Base-by-base conservation (phyloP, 2,113 vertebrate genomes). In the Pungitius pungitius region DNA sequence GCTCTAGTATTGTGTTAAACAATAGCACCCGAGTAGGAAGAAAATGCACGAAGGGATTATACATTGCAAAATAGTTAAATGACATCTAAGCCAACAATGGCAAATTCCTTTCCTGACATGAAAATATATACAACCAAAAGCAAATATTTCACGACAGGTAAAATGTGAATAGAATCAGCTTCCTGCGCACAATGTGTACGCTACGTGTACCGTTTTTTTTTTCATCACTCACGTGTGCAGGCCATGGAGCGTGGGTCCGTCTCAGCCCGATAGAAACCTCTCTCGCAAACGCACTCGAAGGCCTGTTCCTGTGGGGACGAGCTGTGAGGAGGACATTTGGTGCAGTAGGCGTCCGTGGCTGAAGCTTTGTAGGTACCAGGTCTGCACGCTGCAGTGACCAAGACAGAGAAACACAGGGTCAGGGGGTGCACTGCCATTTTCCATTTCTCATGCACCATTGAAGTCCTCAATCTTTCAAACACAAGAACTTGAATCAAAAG, bases 321-420 rank as follows among this genome's bases (percentile, higher is more conserved):
- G 87, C 95, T 95, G 88, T 95, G 93, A 6, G 92, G 92, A 33
- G 95, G 95, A 72, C 95, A 95, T 82, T 94, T 94, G 78, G 88
- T 91, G 87, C 95, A 95, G 91, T 92, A 94, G 65, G 92, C 89
- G 42, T 95, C 94, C 7, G 92, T 92, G 72, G 93, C 89, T 2
- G 91, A 93, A 51, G 94, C 93, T 87, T 94, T 95, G 90, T 94
- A 95, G 74, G 92, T 94, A 27, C 94, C 94, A 2, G 93, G 91
- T 75, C 93, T 88, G 85, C 95, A 95, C 0, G 94, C 95, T 95
- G 85, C 13, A 84, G 64, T 0, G 49, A 61, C 67, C 51, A 6
- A 84, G 42, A 80, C 3, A 80, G 26, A 74, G 13, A 75, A 52
- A 78, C 17, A 49, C 26, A 9, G 20, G 37, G 54, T 77, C 30